Evolutionary conservation across 2,888 invertebrate genomes (phyloP).

Genomic region (Liopterus haemorrhoidalis): DNA sequence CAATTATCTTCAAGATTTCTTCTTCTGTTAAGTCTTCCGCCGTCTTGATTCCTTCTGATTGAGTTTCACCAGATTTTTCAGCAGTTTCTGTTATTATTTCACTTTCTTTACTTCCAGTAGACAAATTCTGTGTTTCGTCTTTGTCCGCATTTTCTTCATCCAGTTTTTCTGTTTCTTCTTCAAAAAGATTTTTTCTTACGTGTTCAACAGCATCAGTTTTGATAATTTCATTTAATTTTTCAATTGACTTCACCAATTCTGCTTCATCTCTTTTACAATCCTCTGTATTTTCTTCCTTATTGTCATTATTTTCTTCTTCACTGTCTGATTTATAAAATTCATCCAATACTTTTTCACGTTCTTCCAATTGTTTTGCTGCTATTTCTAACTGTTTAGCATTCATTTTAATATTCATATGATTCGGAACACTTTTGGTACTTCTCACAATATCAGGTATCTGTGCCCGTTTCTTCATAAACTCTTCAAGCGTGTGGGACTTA

Average conservation of each 20-base stretch:
- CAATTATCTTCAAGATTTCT: not conserved
- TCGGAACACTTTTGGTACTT: constrained; percentile 39
- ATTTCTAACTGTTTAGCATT: constrained; percentile 57
- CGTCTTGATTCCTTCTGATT: constrained; percentile 4
- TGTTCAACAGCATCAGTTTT: not conserved
- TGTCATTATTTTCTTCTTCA: constrained; percentile 47
- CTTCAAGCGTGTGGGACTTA: constrained; percentile 69
- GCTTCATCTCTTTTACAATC: constrained; percentile 3
- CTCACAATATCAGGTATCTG: constrained; percentile 43
- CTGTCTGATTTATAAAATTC: constrained; percentile 70
- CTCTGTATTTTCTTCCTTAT: constrained; percentile 15
- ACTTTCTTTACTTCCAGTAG: constrained; percentile 2
- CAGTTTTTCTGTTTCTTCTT: constrained; percentile 9
- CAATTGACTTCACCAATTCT: constrained; percentile 4
- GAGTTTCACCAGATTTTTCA: constrained; percentile 10
- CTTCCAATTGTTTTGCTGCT: constrained; percentile 62
- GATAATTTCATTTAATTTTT: not conserved
- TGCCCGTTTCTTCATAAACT: constrained; percentile 60
- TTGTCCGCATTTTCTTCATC: constrained; percentile 2
- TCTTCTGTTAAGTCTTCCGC: not conserved
- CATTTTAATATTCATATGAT: constrained; percentile 58
- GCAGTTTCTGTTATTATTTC: constrained; percentile 17
- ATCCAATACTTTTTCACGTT: constrained; percentile 67
- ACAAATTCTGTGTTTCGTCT: not conserved
- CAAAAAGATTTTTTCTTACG: not conserved